Percentiles rank a stretch among this genome's conserved stretches.
Conservation (phyloP, 2,888 invertebrate species). For the Sussaba pulchella region DNA sequence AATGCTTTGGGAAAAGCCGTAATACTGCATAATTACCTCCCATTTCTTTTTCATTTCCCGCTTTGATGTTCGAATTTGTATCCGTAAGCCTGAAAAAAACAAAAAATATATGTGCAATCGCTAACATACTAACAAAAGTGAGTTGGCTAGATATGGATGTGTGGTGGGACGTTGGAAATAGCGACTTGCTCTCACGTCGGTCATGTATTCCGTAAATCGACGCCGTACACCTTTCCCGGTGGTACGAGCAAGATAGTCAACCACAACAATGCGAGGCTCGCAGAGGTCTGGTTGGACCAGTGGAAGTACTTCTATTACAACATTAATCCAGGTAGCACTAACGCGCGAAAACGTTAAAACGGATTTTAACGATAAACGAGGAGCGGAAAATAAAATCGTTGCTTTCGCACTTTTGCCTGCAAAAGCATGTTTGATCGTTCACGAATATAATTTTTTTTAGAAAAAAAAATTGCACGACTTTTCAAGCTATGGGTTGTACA, state of each 20-base stretch:
- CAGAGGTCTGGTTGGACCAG: conserved; percentile 99
- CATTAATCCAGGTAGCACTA: conserved; percentile 95
- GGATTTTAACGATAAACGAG: conserved; percentile 3
- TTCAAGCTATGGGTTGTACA: conserved; percentile 50
- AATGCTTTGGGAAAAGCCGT: no score
- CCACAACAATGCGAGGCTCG: conserved; percentile 99
- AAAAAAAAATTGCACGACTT: conserved; percentile 60
- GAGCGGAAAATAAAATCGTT: conserved; percentile 36
- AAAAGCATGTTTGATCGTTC: conserved; percentile 46
- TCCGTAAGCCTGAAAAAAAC: conserved; percentile 34
- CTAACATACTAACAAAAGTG: conserved; percentile 83
- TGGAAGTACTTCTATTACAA: conserved; percentile 99
- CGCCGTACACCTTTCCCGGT: conserved; percentile 99
- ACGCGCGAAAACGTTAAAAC: conserved; percentile 65
- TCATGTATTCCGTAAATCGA: conserved; percentile 98
- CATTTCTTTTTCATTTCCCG: conserved; percentile 43
- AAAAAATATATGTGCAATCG: conserved; percentile 45
- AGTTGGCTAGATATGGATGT: conserved; percentile 96
- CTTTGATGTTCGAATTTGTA: conserved; percentile 19
- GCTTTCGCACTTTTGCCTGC: conserved; percentile 37
- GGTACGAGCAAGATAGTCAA: conserved; percentile 98
- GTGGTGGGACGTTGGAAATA: conserved; percentile 97
- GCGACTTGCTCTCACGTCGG: conserved; percentile 98
- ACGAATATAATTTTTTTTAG: no score
- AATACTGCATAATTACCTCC: no score